Conservation (phyloP, 2,888 invertebrate species). For the Norana najaformis region DNA sequence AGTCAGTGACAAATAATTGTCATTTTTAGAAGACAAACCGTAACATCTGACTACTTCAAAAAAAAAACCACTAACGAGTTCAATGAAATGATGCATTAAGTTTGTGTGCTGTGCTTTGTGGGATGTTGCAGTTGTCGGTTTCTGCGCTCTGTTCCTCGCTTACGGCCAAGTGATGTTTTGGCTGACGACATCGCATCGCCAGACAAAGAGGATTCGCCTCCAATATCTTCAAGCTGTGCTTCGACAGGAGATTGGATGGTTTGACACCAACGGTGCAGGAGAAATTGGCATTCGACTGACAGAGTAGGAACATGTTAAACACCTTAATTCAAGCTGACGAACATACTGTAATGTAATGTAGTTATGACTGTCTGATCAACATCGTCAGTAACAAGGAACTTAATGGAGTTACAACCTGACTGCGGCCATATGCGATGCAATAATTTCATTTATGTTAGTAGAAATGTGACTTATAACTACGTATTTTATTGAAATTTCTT, state of each 20-base stretch:
- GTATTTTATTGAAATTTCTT: no score
- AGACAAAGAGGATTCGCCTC: slow-evolving; percentile 63
- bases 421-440: no score
- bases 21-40: no score
- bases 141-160: slow-evolving; percentile 53
- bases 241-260: slow-evolving; percentile 60
- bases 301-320: slow-evolving; percentile 50
- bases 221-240: slow-evolving; percentile 61
- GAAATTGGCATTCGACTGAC: slow-evolving; percentile 57
- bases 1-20: no score
- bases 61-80: neutral
- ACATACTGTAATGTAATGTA: no score
- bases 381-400: neutral
- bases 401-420: neutral
- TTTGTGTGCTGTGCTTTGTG: neutral
- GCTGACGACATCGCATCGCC: slow-evolving; percentile 62
- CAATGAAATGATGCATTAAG: neutral
- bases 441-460: no score
- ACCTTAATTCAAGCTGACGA: neutral
- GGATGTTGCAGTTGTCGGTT: slow-evolving; percentile 47
- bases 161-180: slow-evolving; percentile 62
- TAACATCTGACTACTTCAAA: no score
- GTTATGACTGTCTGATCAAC: neutral
- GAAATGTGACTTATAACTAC: no score
- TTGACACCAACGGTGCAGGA: slow-evolving; percentile 57